These are phyloP conservation scores for Drosophila melanosoma DNA, from an alignment of 2,888 invertebrate species.

Conservation along the genomic window DNA sequence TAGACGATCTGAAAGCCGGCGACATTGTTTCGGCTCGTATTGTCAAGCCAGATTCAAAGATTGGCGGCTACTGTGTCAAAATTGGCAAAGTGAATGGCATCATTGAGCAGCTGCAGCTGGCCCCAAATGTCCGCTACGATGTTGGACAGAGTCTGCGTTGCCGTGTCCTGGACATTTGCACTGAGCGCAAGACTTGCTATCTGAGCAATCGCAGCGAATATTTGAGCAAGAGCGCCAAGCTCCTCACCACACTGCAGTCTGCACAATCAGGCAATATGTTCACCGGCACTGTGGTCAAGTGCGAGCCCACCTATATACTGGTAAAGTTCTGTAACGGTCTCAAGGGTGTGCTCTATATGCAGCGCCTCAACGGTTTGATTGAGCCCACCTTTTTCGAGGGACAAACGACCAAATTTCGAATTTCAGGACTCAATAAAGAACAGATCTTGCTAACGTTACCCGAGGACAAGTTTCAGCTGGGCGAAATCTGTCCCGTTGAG, in stretches of 20 bases:
- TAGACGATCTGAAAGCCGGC: conserved; percentile 86
- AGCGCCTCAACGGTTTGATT: conserved; percentile 54
- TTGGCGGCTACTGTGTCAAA: conserved; percentile 86
- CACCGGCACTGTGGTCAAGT: conserved; percentile 83
- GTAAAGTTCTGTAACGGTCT: conserved; percentile 85
- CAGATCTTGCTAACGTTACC: conserved; percentile 78
- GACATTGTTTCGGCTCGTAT: conserved; percentile 87
- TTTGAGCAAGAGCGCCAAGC: conserved; percentile 86
- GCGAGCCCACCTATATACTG: conserved; percentile 68
- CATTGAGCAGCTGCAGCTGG: conserved; percentile 87
- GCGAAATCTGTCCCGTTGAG: conserved; percentile 81
- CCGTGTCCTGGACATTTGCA: conserved; percentile 87
- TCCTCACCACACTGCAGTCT: conserved; percentile 86
- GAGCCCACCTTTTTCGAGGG: conserved; percentile 77
- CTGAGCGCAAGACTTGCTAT: conserved; percentile 85
- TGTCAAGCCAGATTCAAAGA: conserved; percentile 84
- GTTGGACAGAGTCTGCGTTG: conserved; percentile 87
- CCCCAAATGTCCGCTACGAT: conserved; percentile 86
- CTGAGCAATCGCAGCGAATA: conserved; percentile 89
- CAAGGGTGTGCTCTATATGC: conserved; percentile 83
- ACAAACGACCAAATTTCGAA: conserved; percentile 82
- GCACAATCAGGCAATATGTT: conserved; percentile 85
- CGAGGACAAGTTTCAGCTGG: conserved; percentile 78
- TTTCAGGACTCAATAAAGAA: conserved; percentile 66
- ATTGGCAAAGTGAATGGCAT: conserved; percentile 87